phyloP scores from a whole-genome alignment of 2,888 invertebrate species.

The Noctua pronuba region DNA sequence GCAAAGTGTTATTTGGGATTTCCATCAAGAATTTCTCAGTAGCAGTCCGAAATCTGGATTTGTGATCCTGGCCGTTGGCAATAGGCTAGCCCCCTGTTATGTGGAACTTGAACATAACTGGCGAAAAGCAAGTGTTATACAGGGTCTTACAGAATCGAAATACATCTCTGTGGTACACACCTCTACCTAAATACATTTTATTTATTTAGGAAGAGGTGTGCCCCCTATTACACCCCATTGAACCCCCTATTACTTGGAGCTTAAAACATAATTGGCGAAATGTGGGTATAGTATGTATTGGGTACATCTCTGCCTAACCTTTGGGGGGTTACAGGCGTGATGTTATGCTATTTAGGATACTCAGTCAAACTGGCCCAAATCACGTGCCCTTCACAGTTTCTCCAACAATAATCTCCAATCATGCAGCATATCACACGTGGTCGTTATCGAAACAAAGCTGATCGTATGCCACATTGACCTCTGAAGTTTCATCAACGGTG shows the following conservation, averaged over 20 bases:
- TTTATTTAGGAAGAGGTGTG: background rate
- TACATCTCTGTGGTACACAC: background rate
- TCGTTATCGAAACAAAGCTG: slow-evolving; percentile 8
- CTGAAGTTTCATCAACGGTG: slow-evolving; percentile 4
- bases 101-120: background rate
- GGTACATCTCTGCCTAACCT: no score
- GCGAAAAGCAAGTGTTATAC: background rate
- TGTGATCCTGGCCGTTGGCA: background rate
- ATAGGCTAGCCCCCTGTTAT: background rate
- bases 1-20: background rate
- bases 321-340: background rate
- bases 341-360: background rate
- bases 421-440: background rate
- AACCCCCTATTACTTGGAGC: background rate
- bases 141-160: background rate
- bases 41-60: no score
- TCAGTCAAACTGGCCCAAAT: background rate
- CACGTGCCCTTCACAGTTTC: background rate
- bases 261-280: no score
- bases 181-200: no score
- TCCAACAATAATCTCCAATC: background rate
- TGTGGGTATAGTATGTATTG: no score
- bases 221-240: background rate
- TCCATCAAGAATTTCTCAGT: no score
- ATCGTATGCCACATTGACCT: background rate